Base-by-base conservation (phyloP, 2,797 vertebrate species). In the Notolepis coatsorum region DNA sequence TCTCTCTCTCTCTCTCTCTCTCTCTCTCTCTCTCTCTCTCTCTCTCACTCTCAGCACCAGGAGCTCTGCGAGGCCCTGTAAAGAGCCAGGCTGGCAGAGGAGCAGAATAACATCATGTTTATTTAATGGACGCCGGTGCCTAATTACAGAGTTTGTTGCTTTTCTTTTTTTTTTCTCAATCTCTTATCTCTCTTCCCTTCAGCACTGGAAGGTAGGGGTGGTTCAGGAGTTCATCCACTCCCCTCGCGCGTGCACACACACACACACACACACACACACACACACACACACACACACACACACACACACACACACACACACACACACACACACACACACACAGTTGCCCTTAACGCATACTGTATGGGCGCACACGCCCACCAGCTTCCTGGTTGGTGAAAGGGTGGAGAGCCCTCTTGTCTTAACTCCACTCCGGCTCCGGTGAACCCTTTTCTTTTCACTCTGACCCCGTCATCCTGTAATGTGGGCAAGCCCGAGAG, bases 141-240 rank as follows among this genome's bases (percentile, higher is more conserved):
- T 91, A 82, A 89, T 92, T 89, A 89, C 87, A 87, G 71, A 80
- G 67, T 71, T 25, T 81, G 53, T 76, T 73, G 80, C 82, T 76
- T 71, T 77, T 79, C 33, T 12, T 73, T 79, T 68, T 78, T 70
- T 84, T 68, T 82, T 65, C 47, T 35, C 31, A 2, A 1, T 13
- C n/a, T 35, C 3, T 35, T 37, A 3, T 7, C 12, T 50, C 23
- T 37, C 21, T 37, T 45, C 59, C 65, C 45, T 21, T 53, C 6
- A 7, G 69, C 24, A 0, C 33, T 33, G 48, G 13, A 23, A 39
- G 66, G 59, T 63, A 57, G 51, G 56, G 70, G 66, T 77, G 75
- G 86, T 92, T 92, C 88, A 92, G 84, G 84, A 91, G 87, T 91
- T 92, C 90, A 88, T 50, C 65, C 66, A 68, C 71, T 76, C 84